These are phyloP conservation scores for Thunnus albacares DNA, from an alignment of 2,797 vertebrate genomes.

Conservation along the genomic window DNA sequence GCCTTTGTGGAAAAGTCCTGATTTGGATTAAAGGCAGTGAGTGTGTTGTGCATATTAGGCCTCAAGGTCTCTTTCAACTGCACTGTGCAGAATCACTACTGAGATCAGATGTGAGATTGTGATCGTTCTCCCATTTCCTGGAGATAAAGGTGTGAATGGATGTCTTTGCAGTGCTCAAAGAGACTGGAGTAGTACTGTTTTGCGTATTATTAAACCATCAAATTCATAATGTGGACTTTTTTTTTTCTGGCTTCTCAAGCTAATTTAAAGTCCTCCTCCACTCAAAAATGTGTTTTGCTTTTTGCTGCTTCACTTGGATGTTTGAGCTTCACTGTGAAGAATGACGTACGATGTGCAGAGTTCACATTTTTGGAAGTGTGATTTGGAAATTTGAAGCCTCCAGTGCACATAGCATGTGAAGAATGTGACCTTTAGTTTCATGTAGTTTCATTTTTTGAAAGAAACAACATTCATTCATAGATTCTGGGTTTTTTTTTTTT, in stretches of 20 bases:
- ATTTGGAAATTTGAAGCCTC: too few relatives aligned
- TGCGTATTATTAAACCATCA: background rate
- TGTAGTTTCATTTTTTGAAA: too few relatives aligned
- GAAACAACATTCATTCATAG: too few relatives aligned
- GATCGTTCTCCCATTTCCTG: slow-evolving; percentile 49
- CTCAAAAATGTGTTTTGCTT: background rate
- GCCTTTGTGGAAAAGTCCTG: slow-evolving; percentile 64
- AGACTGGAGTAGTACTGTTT: slow-evolving; percentile 12
- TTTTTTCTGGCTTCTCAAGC: background rate
- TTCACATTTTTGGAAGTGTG: too few relatives aligned
- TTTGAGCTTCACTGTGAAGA: background rate
- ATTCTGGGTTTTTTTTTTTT: too few relatives aligned
- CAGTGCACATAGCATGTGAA: too few relatives aligned
- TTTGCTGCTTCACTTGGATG: background rate
- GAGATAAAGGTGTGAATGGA: slow-evolving; percentile 62
- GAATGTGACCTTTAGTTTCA: too few relatives aligned
- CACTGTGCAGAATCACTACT: slow-evolving; percentile 34
- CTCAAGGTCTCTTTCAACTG: slow-evolving; percentile 61
- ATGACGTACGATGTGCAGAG: too few relatives aligned
- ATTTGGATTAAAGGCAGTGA: slow-evolving; percentile 41
- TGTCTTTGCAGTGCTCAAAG: slow-evolving; percentile 37
- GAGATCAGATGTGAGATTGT: slow-evolving; percentile 57
- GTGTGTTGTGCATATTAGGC: slow-evolving; percentile 42
- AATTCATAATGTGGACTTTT: background rate
- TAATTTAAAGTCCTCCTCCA: background rate